phyloP scores from a whole-genome alignment of 2,888 invertebrate genomes.

The Melikaiella ostensackeni region DNA sequence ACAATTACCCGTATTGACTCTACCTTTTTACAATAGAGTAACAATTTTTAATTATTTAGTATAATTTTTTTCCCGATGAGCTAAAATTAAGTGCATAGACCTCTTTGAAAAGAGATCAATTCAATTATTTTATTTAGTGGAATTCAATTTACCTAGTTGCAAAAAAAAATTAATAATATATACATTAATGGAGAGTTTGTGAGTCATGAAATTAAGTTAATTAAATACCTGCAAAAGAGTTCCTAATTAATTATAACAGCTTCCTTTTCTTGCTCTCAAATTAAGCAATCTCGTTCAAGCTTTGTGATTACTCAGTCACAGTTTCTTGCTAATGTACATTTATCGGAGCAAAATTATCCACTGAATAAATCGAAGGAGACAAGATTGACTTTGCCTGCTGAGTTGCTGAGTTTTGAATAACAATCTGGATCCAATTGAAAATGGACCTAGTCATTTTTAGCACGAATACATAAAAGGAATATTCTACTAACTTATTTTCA shows the following conservation, averaged over 20 bases:
- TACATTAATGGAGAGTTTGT: background rate
- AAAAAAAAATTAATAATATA: background rate
- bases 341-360: slow-evolving; percentile 11
- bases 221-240: background rate
- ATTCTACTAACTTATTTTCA: too few species aligned
- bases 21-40: too few species aligned
- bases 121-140: background rate
- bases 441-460: too few species aligned
- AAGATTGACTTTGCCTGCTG: background rate
- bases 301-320: slow-evolving; percentile 20
- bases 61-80: too few species aligned
- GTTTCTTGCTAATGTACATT: slow-evolving; percentile 30
- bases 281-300: slow-evolving; percentile 22
- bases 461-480: too few species aligned
- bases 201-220: background rate
- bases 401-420: background rate
- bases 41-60: too few species aligned
- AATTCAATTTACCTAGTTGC: background rate
- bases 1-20: too few species aligned
- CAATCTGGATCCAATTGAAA: background rate
- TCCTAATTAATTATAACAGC: slow-evolving; percentile 8
- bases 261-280: slow-evolving; percentile 27
- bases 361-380: slow-evolving; percentile 10
- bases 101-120: background rate
- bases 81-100: too few species aligned